These are phyloP conservation scores for Chiloscyllium punctatum DNA, from an alignment of 2,797 vertebrate genomes.

Conservation along the genomic window DNA sequence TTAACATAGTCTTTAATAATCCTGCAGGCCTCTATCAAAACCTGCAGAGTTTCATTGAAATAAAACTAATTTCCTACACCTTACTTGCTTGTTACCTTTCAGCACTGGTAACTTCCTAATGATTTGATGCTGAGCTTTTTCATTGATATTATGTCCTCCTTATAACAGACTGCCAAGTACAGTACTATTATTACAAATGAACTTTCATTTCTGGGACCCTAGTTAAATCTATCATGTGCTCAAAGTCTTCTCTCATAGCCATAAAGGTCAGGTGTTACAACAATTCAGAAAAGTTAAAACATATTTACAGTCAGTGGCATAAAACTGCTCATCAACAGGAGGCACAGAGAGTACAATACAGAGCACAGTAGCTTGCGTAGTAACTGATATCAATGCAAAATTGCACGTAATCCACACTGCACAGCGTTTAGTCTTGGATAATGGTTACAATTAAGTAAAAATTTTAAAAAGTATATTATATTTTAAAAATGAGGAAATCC, in stretches of 20 bases:
- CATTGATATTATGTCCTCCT: too few species aligned
- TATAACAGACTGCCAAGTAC: neutral
- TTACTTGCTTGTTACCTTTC: neutral
- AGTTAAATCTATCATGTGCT: neutral
- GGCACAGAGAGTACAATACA: neutral
- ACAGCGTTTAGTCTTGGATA: neutral
- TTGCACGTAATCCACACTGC: neutral
- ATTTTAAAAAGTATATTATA: neutral
- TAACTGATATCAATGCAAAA: neutral
- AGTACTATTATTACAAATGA: neutral
- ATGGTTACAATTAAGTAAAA: neutral
- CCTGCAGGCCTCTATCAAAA: neutral
- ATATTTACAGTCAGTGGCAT: neutral
- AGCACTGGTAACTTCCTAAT: neutral
- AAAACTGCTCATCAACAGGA: neutral
- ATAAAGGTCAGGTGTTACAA: neutral
- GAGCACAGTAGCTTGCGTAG: neutral
- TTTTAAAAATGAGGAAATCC: neutral
- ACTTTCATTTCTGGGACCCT: neutral
- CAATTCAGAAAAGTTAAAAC: neutral
- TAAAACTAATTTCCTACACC: neutral
- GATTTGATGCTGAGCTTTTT: neutral
- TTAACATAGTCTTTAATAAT: neutral
- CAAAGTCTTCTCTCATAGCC: neutral
- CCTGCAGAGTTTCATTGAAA: neutral